Conservation (phyloP, 2,888 invertebrate genomes). For the Drosophila pseudotakahashii region DNA sequence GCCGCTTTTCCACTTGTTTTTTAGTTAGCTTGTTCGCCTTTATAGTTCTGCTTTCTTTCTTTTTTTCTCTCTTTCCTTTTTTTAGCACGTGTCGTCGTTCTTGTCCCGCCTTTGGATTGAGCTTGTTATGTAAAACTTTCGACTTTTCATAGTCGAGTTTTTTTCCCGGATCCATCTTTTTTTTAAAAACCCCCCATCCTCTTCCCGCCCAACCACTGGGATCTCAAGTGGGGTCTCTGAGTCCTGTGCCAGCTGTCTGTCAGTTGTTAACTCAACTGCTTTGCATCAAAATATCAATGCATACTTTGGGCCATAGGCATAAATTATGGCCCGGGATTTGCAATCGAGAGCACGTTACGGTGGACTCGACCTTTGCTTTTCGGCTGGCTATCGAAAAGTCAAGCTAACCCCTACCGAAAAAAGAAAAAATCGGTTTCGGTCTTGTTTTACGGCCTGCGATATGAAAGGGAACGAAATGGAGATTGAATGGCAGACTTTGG, state of each 20-base stretch:
- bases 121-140: constrained; percentile 57
- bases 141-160: constrained; percentile 33
- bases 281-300: constrained; percentile 75
- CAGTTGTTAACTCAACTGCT: constrained; percentile 70
- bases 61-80: background rate
- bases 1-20: constrained; percentile 16
- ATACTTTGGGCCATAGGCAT: constrained; percentile 57
- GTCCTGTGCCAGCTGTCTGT: constrained; percentile 44
- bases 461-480: constrained; percentile 24
- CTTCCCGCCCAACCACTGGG: background rate
- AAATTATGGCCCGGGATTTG: constrained; percentile 60
- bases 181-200: background rate
- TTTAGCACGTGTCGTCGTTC: constrained; percentile 29
- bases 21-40: constrained; percentile 15
- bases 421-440: background rate
- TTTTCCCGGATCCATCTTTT: background rate
- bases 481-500: constrained; percentile 10
- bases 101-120: constrained; percentile 45
- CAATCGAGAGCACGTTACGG: constrained; percentile 11
- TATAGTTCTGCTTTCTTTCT: constrained; percentile 16
- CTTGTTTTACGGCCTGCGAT: constrained; percentile 20
- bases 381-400: background rate
- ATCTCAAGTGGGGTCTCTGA: constrained; percentile 3
- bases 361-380: background rate
- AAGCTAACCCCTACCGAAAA: background rate